These are phyloP conservation scores for Synanthedon formicaeformis DNA, from an alignment of 2,888 invertebrate genomes.

Conservation along the genomic window DNA sequence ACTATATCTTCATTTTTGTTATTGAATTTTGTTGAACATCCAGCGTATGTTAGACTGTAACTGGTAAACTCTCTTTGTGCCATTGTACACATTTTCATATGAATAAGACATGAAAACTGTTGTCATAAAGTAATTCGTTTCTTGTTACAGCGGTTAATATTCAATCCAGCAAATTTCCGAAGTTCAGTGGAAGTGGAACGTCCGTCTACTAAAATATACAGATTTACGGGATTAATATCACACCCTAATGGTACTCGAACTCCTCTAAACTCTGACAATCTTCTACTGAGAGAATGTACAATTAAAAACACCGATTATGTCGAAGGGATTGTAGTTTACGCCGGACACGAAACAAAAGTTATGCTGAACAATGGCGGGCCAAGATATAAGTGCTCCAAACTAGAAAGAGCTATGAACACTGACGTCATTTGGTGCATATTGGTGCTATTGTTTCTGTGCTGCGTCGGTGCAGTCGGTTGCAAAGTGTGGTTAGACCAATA, in stretches of 20 bases:
- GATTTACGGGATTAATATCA: conserved; percentile 90
- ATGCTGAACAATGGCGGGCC: conserved; percentile 98
- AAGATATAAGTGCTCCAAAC: conserved; percentile 89
- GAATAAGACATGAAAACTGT: too few species aligned
- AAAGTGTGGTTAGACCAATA: conserved; percentile 84
- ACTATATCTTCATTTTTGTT: too few species aligned
- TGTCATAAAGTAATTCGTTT: not conserved
- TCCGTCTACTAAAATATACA: conserved; percentile 95
- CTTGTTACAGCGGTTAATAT: conserved; percentile 33
- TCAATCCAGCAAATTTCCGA: conserved; percentile 83
- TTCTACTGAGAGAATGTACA: conserved; percentile 92
- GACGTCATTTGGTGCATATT: conserved; percentile 97
- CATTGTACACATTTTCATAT: too few species aligned
- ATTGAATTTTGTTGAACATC: too few species aligned
- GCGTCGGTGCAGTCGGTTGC: conserved; percentile 91
- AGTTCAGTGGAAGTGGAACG: conserved; percentile 92
- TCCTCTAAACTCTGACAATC: conserved; percentile 88
- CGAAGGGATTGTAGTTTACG: conserved; percentile 97
- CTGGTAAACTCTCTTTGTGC: too few species aligned
- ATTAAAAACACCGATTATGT: conserved; percentile 97
- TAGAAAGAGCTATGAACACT: conserved; percentile 94
- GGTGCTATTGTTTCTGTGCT: conserved; percentile 88
- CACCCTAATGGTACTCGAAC: conserved; percentile 84
- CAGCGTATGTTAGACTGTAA: too few species aligned
- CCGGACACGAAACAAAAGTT: conserved; percentile 97